Evolutionary conservation across 2,113 vertebrate genomes (phyloP).

Genomic region (Hippocampus zosterae): DNA sequence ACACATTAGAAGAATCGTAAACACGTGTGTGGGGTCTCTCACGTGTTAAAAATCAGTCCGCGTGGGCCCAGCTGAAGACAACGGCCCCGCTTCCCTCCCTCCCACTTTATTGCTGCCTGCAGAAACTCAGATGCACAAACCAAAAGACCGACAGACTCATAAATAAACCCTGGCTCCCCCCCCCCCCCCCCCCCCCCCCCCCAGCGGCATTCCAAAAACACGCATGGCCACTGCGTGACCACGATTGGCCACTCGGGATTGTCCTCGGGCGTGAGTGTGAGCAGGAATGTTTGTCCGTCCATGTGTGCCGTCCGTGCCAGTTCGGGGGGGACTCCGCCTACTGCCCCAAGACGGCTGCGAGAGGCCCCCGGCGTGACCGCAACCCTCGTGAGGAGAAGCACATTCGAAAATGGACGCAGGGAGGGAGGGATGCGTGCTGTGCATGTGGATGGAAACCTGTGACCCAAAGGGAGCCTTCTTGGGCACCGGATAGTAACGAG

Average conservation of each 20-base stretch:
- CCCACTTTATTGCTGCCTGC: neutral
- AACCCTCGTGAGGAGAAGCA: too few species aligned
- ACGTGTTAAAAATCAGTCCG: neutral
- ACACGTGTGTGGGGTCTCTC: neutral
- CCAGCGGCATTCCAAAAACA: too few species aligned
- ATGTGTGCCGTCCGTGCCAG: too few species aligned
- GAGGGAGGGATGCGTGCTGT: neutral
- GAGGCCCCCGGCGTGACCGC: too few species aligned
- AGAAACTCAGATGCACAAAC: slow-evolving; percentile 50
- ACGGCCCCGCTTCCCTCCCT: neutral
- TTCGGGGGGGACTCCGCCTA: too few species aligned
- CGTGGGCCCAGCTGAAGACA: neutral
- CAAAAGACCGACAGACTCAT: slow-evolving; percentile 37
- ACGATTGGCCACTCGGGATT: too few species aligned
- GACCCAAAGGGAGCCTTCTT: neutral
- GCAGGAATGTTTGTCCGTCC: too few species aligned
- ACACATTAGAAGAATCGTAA: neutral
- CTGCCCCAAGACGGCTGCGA: too few species aligned
- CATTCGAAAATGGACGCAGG: too few species aligned
- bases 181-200: neutral
- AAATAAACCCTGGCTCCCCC: slow-evolving; percentile 32
- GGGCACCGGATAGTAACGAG: neutral
- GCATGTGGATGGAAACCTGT: neutral
- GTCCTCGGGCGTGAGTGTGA: too few species aligned
- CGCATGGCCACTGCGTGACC: too few species aligned